These are phyloP conservation scores for Drosophila lacicola DNA, from an alignment of 2,888 invertebrate species.

Conservation along the genomic window DNA sequence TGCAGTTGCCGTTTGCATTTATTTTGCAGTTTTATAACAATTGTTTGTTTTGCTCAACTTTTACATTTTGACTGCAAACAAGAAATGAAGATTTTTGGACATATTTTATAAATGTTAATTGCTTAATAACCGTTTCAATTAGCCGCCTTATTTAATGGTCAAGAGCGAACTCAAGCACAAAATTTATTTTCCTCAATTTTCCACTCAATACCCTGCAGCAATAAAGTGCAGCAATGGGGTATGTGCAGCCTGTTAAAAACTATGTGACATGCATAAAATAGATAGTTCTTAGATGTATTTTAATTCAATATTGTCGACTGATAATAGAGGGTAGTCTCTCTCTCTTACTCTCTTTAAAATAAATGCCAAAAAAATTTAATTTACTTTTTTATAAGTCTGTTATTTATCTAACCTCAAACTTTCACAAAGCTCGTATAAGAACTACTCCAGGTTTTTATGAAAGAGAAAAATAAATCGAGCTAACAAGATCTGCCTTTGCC, in stretches of 20 bases:
- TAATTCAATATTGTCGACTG: too few species aligned
- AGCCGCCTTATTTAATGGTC: conserved; percentile 58
- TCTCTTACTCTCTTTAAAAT: too few species aligned
- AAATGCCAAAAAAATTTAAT: too few species aligned
- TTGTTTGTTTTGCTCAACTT: conserved; percentile 1
- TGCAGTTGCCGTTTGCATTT: neutral
- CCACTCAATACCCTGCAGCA: conserved; percentile 1
- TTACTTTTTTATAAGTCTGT: too few species aligned
- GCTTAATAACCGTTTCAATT: conserved; percentile 58
- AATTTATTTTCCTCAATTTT: conserved; percentile 27
- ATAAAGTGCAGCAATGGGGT: neutral
- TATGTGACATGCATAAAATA: too few species aligned
- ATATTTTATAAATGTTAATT: conserved; percentile 61
- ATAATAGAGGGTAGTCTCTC: too few species aligned
- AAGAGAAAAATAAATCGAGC: too few species aligned
- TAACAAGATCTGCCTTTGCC: too few species aligned
- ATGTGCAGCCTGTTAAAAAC: neutral
- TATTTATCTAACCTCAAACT: too few species aligned
- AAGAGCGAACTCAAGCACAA: conserved; percentile 31
- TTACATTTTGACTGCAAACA: conserved; percentile 37
- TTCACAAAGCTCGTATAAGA: too few species aligned
- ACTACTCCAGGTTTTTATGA: too few species aligned
- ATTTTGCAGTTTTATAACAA: neutral
- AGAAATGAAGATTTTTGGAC: conserved; percentile 23
- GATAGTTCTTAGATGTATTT: neutral